Percentiles rank a stretch among this genome's conserved stretches.
These are phyloP conservation scores for Amblyraja radiata DNA, from an alignment of 2,797 vertebrate genomes.

Conservation along the genomic window DNA sequence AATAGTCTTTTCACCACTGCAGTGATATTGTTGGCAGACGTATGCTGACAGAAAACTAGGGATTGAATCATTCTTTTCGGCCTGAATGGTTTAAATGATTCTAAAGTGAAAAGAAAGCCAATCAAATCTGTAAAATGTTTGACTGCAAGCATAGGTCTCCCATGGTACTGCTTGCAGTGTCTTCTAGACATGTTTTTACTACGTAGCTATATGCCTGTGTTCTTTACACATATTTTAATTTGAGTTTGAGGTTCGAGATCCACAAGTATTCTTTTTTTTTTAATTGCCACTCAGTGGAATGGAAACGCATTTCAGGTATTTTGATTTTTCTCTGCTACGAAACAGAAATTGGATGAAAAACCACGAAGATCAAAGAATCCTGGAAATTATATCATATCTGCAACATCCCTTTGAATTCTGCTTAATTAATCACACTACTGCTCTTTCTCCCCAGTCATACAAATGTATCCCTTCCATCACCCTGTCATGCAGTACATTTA, in stretches of 20 bases:
- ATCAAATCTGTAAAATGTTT: not conserved
- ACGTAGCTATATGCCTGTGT: not conserved
- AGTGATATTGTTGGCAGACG: not conserved
- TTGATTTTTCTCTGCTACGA: not conserved
- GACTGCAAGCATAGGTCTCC: not conserved
- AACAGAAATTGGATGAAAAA: not conserved
- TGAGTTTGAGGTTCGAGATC: not conserved
- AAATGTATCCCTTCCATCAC: too few relatives aligned
- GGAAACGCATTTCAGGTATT: not conserved
- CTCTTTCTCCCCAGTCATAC: too few relatives aligned
- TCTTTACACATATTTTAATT: not conserved
- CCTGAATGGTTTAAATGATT: not conserved
- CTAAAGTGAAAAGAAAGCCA: not conserved
- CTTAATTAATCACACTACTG: too few relatives aligned
- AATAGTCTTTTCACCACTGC: constrained; percentile 5
- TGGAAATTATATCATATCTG: too few relatives aligned
- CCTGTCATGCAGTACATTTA: too few relatives aligned
- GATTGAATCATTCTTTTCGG: not conserved
- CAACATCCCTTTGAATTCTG: too few relatives aligned
- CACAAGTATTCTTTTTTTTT: not conserved
- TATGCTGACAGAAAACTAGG: not conserved
- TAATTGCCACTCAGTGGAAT: not conserved
- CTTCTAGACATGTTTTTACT: not conserved
- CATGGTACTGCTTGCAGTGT: not conserved
- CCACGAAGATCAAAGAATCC: too few relatives aligned